Percentiles rank a stretch among this genome's conserved stretches.
Evolutionary conservation across 2,797 vertebrate genomes (phyloP).

Genomic region (Potorous gilbertii): DNA sequence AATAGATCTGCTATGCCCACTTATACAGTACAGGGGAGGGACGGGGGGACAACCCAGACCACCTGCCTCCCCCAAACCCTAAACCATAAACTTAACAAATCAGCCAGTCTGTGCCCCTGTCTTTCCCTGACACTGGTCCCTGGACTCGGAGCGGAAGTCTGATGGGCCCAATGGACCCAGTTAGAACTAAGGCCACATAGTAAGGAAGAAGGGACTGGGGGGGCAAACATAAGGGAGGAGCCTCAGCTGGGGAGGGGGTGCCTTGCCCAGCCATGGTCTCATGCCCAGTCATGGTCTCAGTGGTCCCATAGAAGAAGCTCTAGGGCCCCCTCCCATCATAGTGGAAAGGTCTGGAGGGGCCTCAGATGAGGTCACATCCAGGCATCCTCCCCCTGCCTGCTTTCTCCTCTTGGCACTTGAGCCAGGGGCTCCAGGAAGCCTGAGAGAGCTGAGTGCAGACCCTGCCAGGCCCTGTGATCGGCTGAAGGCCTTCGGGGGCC

Average conservation of each 20-base stretch:
- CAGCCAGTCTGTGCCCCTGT: background rate
- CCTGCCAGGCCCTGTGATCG: conserved; percentile 71
- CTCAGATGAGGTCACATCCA: conserved; percentile 77
- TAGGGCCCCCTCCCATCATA: background rate
- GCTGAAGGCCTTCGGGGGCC: conserved; percentile 75
- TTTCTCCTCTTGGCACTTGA: conserved; percentile 40
- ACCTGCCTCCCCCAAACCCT: background rate
- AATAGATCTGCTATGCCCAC: conserved; percentile 57
- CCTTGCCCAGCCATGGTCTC: background rate
- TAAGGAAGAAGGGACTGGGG: conserved; percentile 48
- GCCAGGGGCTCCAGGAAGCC: conserved; percentile 70
- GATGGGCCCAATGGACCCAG: conserved; percentile 70
- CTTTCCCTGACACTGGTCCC: conserved; percentile 64
- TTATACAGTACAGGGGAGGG: conserved; percentile 13
- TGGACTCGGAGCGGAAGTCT: conserved; percentile 58
- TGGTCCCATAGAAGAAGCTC: background rate
- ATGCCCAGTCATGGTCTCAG: background rate
- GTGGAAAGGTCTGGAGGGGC: background rate
- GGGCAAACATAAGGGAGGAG: background rate
- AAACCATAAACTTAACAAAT: background rate
- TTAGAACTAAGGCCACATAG: conserved; percentile 79
- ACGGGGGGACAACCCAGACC: background rate
- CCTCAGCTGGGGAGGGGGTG: too few relatives aligned
- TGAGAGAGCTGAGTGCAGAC: conserved; percentile 71
- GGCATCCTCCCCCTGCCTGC: conserved; percentile 69